Evolutionary conservation across 2,888 invertebrate species (phyloP).

Genomic region (Barypeithes pellucidus): DNA sequence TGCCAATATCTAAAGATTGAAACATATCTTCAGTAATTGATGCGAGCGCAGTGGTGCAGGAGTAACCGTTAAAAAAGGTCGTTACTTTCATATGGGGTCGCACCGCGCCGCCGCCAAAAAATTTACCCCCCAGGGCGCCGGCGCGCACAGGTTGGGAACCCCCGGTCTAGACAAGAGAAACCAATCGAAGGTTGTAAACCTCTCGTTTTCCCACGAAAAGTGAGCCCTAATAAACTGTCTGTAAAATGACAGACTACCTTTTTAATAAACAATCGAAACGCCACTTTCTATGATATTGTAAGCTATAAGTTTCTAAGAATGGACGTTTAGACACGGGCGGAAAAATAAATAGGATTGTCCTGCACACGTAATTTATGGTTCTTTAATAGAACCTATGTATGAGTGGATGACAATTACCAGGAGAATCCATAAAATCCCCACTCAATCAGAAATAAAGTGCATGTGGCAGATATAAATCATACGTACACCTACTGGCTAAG

Average conservation of each 20-base stretch:
- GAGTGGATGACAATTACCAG: slow-evolving; percentile 59
- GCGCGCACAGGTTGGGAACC: no score
- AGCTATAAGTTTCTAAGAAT: slow-evolving; percentile 37
- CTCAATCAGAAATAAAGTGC: slow-evolving; percentile 56
- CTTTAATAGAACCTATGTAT: slow-evolving; percentile 58
- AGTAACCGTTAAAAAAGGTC: no score
- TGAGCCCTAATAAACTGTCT: background rate
- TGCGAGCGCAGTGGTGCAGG: no score
- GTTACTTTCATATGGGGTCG: no score
- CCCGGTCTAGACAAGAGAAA: no score
- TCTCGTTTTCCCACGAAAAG: slow-evolving; percentile 4
- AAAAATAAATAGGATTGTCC: slow-evolving; percentile 53
- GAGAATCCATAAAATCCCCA: slow-evolving; percentile 60
- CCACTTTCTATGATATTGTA: slow-evolving; percentile 19
- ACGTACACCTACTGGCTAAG: slow-evolving; percentile 57
- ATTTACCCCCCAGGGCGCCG: no score
- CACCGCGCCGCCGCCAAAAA: no score
- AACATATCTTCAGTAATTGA: no score
- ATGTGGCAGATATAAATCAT: slow-evolving; percentile 59
- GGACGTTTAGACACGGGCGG: slow-evolving; percentile 30
- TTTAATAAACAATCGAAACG: background rate
- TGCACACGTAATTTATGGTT: slow-evolving; percentile 51
- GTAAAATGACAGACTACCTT: background rate
- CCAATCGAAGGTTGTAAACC: background rate
- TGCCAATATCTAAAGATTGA: no score